These are phyloP conservation scores for Trachelus iudaicus DNA, from an alignment of 2,888 invertebrate species.

Conservation along the genomic window DNA sequence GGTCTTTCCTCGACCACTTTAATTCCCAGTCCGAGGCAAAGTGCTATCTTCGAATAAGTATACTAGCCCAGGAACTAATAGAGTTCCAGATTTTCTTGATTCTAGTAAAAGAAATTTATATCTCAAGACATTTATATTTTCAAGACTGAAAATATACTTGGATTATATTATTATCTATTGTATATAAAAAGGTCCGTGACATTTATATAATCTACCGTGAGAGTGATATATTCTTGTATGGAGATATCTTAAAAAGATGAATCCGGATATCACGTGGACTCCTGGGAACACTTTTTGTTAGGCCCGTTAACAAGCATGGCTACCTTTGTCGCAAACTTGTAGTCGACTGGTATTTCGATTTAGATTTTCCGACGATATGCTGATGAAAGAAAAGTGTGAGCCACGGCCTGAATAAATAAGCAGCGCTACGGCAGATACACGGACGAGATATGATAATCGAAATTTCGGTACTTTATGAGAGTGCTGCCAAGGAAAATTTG, in stretches of 20 bases:
- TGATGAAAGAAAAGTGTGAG: not conserved
- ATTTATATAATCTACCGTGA: not conserved
- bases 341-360: not conserved
- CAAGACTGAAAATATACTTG: not conserved
- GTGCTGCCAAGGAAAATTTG: slow-evolving; percentile 6
- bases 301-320: not conserved
- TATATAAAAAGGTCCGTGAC: not conserved
- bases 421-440: slow-evolving; percentile 28
- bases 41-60: not conserved
- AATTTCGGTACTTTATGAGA: slow-evolving; percentile 28
- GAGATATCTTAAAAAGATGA: not conserved
- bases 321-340: not conserved
- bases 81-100: not conserved
- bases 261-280: not conserved
- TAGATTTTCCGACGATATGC: not conserved
- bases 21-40: not conserved
- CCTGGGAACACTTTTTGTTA: not conserved
- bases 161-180: not conserved
- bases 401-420: not conserved
- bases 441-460: slow-evolving; percentile 38
- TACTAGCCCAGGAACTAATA: not conserved
- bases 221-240: not conserved
- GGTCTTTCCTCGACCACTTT: not conserved
- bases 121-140: not conserved
- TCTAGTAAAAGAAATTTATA: not conserved